These are phyloP conservation scores for Propithecus perrieri DNA, from an alignment of 2,797 vertebrate species.

Conservation along the genomic window DNA sequence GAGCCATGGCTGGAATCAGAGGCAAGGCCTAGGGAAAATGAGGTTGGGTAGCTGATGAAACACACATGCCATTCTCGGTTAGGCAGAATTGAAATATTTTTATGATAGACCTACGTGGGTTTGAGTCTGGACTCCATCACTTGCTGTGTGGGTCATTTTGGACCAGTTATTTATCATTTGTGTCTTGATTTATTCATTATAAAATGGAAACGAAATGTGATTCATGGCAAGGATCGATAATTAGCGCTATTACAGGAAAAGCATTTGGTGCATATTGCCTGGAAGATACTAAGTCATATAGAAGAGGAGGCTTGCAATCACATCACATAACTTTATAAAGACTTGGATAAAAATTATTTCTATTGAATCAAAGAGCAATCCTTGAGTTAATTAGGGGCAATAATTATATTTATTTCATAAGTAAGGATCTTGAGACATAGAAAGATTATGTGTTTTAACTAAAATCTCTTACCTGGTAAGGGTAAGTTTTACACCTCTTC, in stretches of 20 bases:
- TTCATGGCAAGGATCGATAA: not conserved
- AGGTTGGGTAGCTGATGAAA: not conserved
- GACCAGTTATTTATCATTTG: not conserved
- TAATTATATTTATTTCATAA: not conserved
- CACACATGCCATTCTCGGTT: not conserved
- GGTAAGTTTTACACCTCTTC: not conserved
- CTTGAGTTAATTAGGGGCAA: not conserved
- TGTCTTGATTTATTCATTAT: not conserved
- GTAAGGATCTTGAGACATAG: not conserved
- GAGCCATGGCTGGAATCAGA: not conserved
- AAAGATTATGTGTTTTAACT: not conserved
- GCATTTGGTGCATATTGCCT: not conserved
- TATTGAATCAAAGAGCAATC: not conserved
- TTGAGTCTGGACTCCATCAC: not conserved
- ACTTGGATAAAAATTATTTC: not conserved
- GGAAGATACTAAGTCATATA: not conserved
- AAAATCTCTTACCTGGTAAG: not conserved
- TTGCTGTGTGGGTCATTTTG: not conserved
- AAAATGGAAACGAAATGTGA: not conserved
- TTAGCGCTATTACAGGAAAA: not conserved
- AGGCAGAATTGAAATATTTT: not conserved
- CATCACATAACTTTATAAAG: not conserved
- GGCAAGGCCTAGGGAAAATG: not conserved
- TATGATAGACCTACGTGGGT: not conserved
- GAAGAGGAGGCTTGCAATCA: not conserved